Conservation (phyloP, 2,113 vertebrate genomes). For the Oreochromis spilurus region DNA sequence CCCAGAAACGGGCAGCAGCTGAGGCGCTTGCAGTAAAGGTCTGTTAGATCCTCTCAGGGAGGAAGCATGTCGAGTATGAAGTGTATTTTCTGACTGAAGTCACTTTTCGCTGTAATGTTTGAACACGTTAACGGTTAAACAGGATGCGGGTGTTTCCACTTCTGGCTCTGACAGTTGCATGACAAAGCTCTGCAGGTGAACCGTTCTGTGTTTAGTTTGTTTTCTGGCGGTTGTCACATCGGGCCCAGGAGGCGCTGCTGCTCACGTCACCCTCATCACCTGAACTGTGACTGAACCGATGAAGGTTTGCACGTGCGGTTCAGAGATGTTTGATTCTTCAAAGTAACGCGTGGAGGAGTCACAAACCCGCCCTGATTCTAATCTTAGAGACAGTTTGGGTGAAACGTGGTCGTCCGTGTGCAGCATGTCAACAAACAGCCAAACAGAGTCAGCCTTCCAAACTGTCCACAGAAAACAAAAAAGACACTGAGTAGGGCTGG, state of each 20-base stretch:
- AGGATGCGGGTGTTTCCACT: neutral
- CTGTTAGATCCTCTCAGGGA: neutral
- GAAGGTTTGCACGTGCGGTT: neutral
- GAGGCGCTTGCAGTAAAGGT: neutral
- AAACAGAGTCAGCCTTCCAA: neutral
- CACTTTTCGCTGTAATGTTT: neutral
- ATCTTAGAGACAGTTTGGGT: neutral
- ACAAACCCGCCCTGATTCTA: neutral
- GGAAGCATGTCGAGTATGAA: neutral
- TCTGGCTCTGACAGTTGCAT: neutral
- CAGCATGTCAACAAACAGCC: neutral
- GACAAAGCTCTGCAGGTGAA: neutral
- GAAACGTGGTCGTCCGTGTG: accelerated
- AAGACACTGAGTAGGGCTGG: no score
- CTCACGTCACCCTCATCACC: neutral
- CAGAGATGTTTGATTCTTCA: neutral
- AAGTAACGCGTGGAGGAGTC: neutral
- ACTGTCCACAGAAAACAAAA: neutral
- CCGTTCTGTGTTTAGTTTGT: neutral
- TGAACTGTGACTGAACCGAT: neutral
- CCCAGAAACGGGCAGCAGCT: neutral
- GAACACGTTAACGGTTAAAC: neutral
- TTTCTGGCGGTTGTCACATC: accelerated
- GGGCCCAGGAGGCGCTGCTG: neutral
- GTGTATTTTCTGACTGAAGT: neutral